These are phyloP conservation scores for Drosophila quinaria DNA, from an alignment of 2,888 invertebrate species.

Conservation along the genomic window DNA sequence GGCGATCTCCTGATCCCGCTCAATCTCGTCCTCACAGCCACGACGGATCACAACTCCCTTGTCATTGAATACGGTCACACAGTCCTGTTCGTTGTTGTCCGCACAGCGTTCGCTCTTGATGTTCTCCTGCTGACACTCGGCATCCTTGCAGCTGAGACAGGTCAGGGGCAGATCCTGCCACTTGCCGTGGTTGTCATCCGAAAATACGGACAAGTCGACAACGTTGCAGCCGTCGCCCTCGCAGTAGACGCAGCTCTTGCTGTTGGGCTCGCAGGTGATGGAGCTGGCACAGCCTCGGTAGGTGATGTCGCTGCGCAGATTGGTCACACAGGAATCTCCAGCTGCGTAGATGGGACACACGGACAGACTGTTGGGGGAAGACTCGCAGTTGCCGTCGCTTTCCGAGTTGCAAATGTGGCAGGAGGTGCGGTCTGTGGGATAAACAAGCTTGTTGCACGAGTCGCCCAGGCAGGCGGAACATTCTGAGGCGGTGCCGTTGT, in stretches of 20 bases:
- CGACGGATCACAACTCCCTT: constrained; percentile 69
- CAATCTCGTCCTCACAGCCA: constrained; percentile 78
- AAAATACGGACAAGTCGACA: constrained; percentile 58
- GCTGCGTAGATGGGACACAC: constrained; percentile 70
- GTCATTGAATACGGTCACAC: constrained; percentile 75
- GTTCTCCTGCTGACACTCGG: constrained; percentile 48
- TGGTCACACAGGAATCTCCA: constrained; percentile 79
- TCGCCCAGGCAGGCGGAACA: constrained; percentile 73
- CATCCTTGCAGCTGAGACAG: constrained; percentile 73
- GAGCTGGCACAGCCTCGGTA: constrained; percentile 74
- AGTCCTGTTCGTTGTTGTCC: constrained; percentile 83
- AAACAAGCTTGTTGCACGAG: constrained; percentile 71
- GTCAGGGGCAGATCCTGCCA: constrained; percentile 84
- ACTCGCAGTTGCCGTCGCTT: constrained; percentile 61
- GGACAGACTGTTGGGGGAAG: constrained; percentile 63
- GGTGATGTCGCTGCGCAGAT: constrained; percentile 67
- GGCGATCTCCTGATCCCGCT: constrained; percentile 27
- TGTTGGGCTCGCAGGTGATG: constrained; percentile 69
- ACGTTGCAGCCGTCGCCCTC: constrained; percentile 75
- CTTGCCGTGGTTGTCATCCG: constrained; percentile 82
- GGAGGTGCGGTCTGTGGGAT: constrained; percentile 67
- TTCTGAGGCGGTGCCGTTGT: constrained; percentile 69
- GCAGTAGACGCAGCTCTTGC: constrained; percentile 71
- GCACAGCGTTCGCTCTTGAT: constrained; percentile 52
- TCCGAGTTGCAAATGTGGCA: constrained; percentile 82